These are phyloP conservation scores for Myotis davidii DNA, from an alignment of 2,113 vertebrate species.

Conservation along the genomic window DNA sequence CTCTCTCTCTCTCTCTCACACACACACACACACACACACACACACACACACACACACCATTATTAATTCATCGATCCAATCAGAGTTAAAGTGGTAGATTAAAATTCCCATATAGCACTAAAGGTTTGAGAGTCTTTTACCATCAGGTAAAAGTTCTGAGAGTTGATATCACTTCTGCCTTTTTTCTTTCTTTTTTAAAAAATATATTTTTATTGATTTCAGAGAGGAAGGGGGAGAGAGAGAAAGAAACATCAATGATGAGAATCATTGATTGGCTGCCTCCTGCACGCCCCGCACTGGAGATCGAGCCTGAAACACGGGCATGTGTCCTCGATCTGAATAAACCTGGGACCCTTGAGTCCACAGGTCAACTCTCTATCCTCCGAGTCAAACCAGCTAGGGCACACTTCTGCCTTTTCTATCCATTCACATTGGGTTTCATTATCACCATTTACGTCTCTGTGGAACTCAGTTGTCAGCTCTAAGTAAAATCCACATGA, in stretches of 20 bases:
- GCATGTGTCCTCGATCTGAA: too few species aligned
- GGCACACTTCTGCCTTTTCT: background rate
- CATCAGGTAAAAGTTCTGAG: background rate
- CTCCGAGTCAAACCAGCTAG: too few species aligned
- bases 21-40: background rate
- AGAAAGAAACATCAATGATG: too few species aligned
- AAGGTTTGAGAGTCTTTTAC: background rate
- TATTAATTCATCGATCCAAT: background rate
- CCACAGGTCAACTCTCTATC: too few species aligned
- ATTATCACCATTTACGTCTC: background rate
- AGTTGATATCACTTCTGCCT: background rate
- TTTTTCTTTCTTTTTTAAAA: background rate
- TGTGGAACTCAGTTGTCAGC: background rate
- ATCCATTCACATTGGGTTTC: background rate
- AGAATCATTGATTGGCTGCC: too few species aligned
- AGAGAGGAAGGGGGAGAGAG: too few species aligned
- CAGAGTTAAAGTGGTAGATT: background rate
- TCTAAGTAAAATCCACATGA: constrained; percentile 9
- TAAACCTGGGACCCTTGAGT: too few species aligned
- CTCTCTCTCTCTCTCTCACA: background rate
- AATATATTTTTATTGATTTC: too few species aligned
- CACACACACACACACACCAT: background rate
- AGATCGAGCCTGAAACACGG: too few species aligned
- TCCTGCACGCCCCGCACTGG: too few species aligned
- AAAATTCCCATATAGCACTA: background rate